These are phyloP conservation scores for Bombus waltoni DNA, from an alignment of 1,140 invertebrate species.

Conservation along the genomic window DNA sequence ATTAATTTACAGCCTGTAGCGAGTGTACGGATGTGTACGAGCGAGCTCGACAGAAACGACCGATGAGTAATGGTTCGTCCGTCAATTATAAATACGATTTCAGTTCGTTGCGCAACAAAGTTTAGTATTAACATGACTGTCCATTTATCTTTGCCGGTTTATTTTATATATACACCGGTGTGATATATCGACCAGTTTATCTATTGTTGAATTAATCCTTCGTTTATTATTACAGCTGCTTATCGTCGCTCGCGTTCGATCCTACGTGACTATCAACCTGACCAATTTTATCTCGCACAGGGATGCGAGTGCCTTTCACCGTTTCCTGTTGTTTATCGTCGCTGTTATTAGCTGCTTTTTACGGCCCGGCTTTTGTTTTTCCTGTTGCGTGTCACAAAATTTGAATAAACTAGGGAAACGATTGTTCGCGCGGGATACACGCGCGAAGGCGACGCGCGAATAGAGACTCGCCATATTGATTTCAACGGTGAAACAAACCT, in stretches of 20 bases:
- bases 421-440: neutral
- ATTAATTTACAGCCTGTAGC: constrained; percentile 31
- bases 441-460: neutral
- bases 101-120: constrained; percentile 40
- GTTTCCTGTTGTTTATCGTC: neutral
- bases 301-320: constrained; percentile 18
- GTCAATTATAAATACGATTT: constrained; percentile 69
- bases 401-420: constrained; percentile 16
- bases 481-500: neutral
- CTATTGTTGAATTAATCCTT: constrained; percentile 61
- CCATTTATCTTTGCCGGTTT: constrained; percentile 63
- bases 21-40: constrained; percentile 21
- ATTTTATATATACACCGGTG: constrained; percentile 55
- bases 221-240: constrained; percentile 56
- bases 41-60: constrained; percentile 34
- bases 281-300: constrained; percentile 32
- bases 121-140: constrained; percentile 62
- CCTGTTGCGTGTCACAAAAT: constrained; percentile 3
- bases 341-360: constrained; percentile 39
- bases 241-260: constrained; percentile 35
- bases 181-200: constrained; percentile 41
- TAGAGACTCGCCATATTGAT: neutral
- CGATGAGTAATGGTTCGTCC: constrained; percentile 61
- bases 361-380: constrained; percentile 23
- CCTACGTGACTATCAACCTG: constrained; percentile 10